Conservation (phyloP, 2,797 vertebrate species). For the Labroides dimidiatus region DNA sequence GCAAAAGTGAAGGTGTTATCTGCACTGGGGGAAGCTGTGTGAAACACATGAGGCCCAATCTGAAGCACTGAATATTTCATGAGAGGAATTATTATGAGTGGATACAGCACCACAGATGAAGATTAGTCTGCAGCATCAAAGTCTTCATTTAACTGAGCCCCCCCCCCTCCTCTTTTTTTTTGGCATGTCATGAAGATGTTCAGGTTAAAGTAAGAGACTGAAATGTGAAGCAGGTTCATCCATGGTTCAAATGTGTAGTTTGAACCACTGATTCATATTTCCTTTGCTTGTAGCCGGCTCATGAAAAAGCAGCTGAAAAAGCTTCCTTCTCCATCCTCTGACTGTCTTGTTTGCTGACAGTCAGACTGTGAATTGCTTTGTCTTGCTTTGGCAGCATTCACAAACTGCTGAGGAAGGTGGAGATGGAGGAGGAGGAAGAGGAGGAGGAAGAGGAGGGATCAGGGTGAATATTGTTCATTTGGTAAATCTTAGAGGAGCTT, state of each 20-base stretch:
- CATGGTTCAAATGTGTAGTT: constrained; percentile 1
- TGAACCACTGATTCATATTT: constrained; percentile 7
- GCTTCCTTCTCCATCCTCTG: no score
- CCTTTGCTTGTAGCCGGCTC: not conserved
- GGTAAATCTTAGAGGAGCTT: constrained; percentile 64
- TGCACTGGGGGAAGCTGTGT: not conserved
- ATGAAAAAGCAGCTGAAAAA: not conserved
- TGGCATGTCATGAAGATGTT: not conserved
- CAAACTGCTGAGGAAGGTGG: constrained; percentile 37
- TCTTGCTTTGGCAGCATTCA: constrained; percentile 56
- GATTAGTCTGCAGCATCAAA: constrained; percentile 1
- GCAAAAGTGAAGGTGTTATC: not conserved
- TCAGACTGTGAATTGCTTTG: constrained; percentile 43
- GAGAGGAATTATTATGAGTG: constrained; percentile 28
- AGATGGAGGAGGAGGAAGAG: not conserved
- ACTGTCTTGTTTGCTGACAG: constrained; percentile 19
- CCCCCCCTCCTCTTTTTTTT: no score
- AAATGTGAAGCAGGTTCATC: no score
- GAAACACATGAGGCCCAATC: constrained; percentile 20
- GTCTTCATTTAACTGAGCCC: not conserved
- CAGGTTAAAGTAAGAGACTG: no score
- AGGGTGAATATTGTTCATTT: constrained; percentile 32
- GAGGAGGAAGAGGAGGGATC: not conserved
- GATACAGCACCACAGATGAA: not conserved
- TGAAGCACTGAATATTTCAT: constrained; percentile 40